These are phyloP conservation scores for Lampris incognitus DNA, from an alignment of 2,113 vertebrate species.

Conservation along the genomic window DNA sequence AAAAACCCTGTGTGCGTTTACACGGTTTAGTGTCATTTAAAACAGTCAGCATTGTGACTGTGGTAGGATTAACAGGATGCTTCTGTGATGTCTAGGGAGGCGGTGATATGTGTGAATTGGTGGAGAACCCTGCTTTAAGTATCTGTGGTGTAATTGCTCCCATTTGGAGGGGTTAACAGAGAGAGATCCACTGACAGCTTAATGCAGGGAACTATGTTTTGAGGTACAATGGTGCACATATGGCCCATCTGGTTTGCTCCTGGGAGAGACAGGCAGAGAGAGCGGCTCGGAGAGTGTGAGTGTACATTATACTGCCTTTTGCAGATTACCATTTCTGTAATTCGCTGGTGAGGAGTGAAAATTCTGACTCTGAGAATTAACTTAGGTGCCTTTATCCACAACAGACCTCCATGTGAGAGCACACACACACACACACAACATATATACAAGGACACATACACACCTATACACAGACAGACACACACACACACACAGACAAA, in stretches of 20 bases:
- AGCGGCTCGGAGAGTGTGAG: slow-evolving; percentile 13
- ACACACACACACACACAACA: slow-evolving; percentile 13
- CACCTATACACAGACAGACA: slow-evolving; percentile 12
- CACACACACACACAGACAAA: neutral
- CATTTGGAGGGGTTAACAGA: slow-evolving; percentile 68
- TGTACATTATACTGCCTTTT: slow-evolving; percentile 17
- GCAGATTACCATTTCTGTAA: slow-evolving; percentile 1
- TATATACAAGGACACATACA: slow-evolving; percentile 13
- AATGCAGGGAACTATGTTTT: slow-evolving; percentile 64
- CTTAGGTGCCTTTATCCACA: slow-evolving; percentile 6
- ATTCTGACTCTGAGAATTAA: neutral
- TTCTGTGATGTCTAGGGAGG: slow-evolving; percentile 69
- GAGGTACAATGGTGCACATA: slow-evolving; percentile 51
- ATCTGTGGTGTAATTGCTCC: slow-evolving; percentile 78
- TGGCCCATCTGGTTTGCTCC: slow-evolving; percentile 57
- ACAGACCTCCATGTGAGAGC: neutral
- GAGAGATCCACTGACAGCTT: slow-evolving; percentile 73
- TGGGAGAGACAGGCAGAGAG: neutral
- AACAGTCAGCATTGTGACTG: slow-evolving; percentile 23
- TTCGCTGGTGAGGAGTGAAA: slow-evolving; percentile 6
- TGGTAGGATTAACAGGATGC: slow-evolving; percentile 60
- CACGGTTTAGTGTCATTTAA: slow-evolving; percentile 30
- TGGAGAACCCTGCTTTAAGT: slow-evolving; percentile 71
- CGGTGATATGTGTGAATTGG: slow-evolving; percentile 75
- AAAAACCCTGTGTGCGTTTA: too few species aligned